phyloP scores from a whole-genome alignment of 2,113 vertebrate genomes.

The Alexandromys fortis region DNA sequence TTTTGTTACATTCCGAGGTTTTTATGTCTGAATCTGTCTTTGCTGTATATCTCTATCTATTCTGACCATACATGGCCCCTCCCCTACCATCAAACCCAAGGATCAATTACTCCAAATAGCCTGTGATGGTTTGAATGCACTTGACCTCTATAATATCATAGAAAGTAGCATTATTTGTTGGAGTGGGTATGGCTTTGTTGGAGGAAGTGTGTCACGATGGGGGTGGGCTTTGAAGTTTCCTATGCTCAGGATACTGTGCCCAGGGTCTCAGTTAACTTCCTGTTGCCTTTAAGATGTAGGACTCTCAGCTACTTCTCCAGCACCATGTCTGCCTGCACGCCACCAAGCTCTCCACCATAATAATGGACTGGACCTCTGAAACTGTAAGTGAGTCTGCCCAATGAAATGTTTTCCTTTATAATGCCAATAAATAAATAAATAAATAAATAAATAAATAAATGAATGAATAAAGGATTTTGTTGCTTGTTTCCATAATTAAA shows the following conservation, averaged over 20 bases:
- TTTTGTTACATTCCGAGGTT: no score
- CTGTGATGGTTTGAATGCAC: not conserved
- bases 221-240: not conserved
- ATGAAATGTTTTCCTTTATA: not conserved
- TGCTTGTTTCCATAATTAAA: not conserved
- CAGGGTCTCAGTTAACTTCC: not conserved
- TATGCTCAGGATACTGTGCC: not conserved
- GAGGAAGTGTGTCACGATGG: not conserved
- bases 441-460: no score
- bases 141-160: not conserved
- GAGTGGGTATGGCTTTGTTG: not conserved
- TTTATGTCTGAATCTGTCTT: no score
- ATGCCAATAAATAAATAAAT: not conserved
- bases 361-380: not conserved
- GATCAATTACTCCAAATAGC: not conserved
- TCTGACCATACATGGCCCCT: not conserved
- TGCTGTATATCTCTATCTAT: no score
- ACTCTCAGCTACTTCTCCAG: not conserved
- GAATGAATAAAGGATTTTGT: not conserved
- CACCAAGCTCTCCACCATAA: not conserved
- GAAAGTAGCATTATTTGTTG: not conserved
- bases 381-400: not conserved
- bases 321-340: not conserved
- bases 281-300: not conserved
- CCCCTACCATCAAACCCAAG: not conserved